Conservation (phyloP, 2,113 vertebrate species). For the Trinectes maculatus region DNA sequence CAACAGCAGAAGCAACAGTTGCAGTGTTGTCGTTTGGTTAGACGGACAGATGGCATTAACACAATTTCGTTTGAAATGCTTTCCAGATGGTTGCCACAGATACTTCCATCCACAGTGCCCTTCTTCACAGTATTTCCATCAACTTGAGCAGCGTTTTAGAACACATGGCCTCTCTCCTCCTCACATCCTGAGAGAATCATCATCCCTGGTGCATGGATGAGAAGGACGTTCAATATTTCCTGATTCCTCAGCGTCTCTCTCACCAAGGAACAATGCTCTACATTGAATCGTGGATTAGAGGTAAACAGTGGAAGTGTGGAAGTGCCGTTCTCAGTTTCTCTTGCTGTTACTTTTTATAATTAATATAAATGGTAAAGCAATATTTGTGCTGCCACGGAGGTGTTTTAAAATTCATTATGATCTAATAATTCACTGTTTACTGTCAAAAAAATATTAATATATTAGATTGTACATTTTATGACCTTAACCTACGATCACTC, state of each 20-base stretch:
- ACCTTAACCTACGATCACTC: background rate
- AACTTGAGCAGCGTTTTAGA: conserved; percentile 34
- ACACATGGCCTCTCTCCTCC: conserved; percentile 9
- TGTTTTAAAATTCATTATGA: background rate
- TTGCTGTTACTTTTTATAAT: background rate
- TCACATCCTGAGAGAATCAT: conserved; percentile 34
- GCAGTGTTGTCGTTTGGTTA: conserved; percentile 30
- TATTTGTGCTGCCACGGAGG: background rate
- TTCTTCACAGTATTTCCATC: conserved; percentile 30
- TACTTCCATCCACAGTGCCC: conserved; percentile 16
- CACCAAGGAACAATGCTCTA: conserved; percentile 29
- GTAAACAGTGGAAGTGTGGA: conserved; percentile 14
- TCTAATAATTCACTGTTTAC: too few relatives aligned
- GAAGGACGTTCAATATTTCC: conserved; percentile 59
- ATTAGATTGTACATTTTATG: background rate
- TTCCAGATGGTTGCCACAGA: conserved; percentile 57
- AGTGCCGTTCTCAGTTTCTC: background rate
- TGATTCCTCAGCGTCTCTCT: conserved; percentile 44
- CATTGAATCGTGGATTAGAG: conserved; percentile 65
- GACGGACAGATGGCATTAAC: conserved; percentile 47
- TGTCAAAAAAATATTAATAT: too few relatives aligned
- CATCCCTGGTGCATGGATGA: conserved; percentile 36
- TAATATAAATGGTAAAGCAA: background rate
- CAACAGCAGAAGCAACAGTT: conserved; percentile 25
- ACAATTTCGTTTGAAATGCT: conserved; percentile 38